These are phyloP conservation scores for Cotesia typhae DNA, from an alignment of 1,140 invertebrate species.

Conservation along the genomic window DNA sequence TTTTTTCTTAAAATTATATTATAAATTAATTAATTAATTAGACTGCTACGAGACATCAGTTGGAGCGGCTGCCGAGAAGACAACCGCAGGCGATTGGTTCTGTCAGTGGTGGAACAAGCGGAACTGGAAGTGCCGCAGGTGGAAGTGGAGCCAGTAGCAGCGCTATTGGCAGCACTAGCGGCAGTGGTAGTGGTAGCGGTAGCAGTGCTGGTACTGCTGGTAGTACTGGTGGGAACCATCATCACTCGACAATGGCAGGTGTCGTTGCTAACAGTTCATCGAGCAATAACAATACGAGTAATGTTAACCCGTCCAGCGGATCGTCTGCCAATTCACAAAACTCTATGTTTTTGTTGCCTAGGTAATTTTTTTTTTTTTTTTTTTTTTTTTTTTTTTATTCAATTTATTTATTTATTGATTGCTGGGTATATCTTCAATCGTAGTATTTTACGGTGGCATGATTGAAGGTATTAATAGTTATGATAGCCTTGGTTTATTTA, in stretches of 20 bases:
- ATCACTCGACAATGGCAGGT: constrained; percentile 58
- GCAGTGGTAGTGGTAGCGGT: constrained; percentile 57
- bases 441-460: not conserved
- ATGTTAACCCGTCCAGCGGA: constrained; percentile 59
- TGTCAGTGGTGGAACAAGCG: constrained; percentile 52
- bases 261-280: constrained; percentile 58
- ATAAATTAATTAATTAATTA: constrained; percentile 43
- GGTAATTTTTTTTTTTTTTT: constrained; percentile 54
- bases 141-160: constrained; percentile 59
- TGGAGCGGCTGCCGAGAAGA: constrained; percentile 85
- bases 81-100: constrained; percentile 69
- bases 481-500: constrained; percentile 11
- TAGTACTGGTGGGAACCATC: constrained; percentile 50
- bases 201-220: constrained; percentile 51
- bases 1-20: no score
- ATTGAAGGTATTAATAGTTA: constrained; percentile 9
- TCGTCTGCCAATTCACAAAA: constrained; percentile 61
- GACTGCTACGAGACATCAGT: constrained; percentile 80
- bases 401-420: not conserved
- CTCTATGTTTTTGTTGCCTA: constrained; percentile 71
- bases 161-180: constrained; percentile 47
- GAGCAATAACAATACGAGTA: constrained; percentile 61
- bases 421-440: constrained; percentile 6
- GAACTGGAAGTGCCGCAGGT: constrained; percentile 52
- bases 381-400: no score